Percentiles rank a stretch among this genome's conserved stretches.
Evolutionary conservation across 1,140 invertebrate genomes (phyloP).

Genomic region (silkworm (Bombyx mori)): DNA sequence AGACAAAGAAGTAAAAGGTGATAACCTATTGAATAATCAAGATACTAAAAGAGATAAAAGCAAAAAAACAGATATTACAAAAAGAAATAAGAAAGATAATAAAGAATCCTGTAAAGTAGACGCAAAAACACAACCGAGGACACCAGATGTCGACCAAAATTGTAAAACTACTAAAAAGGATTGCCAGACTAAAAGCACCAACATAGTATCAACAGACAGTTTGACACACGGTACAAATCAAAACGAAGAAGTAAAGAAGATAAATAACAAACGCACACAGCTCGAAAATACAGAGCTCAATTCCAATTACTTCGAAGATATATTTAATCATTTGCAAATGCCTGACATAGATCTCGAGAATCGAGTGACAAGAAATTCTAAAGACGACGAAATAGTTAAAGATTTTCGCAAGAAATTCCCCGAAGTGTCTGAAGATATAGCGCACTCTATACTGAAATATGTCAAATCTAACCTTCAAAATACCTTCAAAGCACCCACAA

Average conservation of each 20-base stretch:
- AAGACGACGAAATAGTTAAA: slow-evolving; percentile 10
- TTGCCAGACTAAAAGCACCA: neutral
- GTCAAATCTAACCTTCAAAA: slow-evolving; percentile 1
- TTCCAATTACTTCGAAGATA: neutral
- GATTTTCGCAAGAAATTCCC: slow-evolving; percentile 19
- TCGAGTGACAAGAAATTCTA: slow-evolving; percentile 9
- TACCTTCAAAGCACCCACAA: slow-evolving; percentile 1
- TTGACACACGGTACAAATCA: neutral
- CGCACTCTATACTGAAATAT: neutral
- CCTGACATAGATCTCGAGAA: neutral
- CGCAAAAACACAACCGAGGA: too few species aligned
- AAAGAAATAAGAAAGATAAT: too few species aligned
- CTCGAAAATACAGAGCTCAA: neutral
- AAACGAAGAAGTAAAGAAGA: neutral
- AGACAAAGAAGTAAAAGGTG: neutral
- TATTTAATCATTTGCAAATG: neutral
- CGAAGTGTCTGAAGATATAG: slow-evolving; percentile 16
- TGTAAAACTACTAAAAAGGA: neutral
- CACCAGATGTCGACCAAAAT: neutral
- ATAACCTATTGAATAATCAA: neutral
- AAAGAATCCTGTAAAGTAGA: too few species aligned
- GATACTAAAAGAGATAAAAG: neutral
- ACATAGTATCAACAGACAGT: neutral
- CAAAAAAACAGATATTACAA: too few species aligned
- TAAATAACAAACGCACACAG: neutral